These are phyloP conservation scores for Pachyuromys duprasi DNA, from an alignment of 2,797 vertebrate species.

Conservation along the genomic window DNA sequence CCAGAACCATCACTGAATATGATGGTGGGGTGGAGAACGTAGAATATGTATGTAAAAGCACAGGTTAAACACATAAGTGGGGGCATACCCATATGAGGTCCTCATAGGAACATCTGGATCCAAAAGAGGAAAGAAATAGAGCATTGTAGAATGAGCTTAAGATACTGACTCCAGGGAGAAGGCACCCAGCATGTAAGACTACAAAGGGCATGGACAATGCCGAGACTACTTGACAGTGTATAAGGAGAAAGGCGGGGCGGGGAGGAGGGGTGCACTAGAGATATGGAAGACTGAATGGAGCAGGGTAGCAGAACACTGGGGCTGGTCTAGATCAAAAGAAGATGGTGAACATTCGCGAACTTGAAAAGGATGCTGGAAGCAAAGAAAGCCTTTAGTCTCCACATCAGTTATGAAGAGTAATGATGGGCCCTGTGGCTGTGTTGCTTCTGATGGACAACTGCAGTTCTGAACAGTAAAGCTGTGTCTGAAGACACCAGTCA, in stretches of 20 bases:
- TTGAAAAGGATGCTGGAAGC: conserved; percentile 89
- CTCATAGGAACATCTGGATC: background rate
- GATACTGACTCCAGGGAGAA: background rate
- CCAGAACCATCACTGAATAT: conserved; percentile 95
- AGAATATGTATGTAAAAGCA: no score
- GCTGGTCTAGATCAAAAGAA: conserved; percentile 92
- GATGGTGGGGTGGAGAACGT: conserved; percentile 88
- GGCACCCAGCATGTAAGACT: background rate
- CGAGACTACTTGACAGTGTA: conserved; percentile 80
- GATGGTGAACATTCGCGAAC: conserved; percentile 89
- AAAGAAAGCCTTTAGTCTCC: conserved; percentile 93
- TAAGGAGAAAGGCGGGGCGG: conserved; percentile 90
- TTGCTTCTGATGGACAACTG: conserved; percentile 93
- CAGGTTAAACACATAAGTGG: no score
- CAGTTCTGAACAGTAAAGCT: conserved; percentile 90
- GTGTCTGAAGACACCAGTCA: conserved; percentile 96
- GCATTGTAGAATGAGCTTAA: background rate
- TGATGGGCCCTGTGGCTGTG: conserved; percentile 93
- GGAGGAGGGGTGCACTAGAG: conserved; percentile 91
- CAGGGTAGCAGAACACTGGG: conserved; percentile 93
- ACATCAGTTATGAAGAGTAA: conserved; percentile 94
- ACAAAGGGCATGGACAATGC: conserved; percentile 90
- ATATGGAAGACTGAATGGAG: conserved; percentile 95
- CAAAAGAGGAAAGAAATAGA: background rate
- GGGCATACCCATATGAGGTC: background rate